Conservation (phyloP, 2,113 vertebrate species). For the Anolis sagrei region DNA sequence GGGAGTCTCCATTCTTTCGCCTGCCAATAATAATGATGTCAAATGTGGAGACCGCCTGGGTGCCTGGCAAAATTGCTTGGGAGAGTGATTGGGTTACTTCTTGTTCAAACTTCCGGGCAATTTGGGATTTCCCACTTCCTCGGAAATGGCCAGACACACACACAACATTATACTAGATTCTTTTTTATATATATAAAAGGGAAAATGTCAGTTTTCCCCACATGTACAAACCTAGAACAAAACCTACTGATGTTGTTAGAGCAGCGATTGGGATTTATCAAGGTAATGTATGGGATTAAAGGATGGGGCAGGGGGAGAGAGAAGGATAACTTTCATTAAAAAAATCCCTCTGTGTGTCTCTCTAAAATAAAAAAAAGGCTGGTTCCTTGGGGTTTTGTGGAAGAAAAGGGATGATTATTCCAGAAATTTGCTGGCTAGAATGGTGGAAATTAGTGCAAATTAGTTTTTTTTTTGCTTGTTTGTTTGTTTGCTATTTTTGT, state of each 20-base stretch:
- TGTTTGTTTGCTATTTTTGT: conserved; percentile 30
- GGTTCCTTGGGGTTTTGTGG: background rate
- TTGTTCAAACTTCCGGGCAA: background rate
- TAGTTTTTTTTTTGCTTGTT: background rate
- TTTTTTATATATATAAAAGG: too few relatives aligned
- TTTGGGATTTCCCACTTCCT: background rate
- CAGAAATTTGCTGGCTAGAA: background rate
- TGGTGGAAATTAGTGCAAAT: background rate
- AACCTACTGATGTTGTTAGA: background rate
- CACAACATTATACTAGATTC: background rate
- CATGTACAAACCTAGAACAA: background rate
- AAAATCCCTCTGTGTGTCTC: background rate
- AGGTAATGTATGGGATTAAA: background rate
- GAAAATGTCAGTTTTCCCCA: background rate
- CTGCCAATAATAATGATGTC: background rate
- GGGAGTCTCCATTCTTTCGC: background rate
- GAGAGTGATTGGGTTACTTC: background rate
- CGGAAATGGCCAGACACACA: background rate
- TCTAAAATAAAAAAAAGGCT: background rate
- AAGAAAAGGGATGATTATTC: background rate
- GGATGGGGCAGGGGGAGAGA: too few relatives aligned
- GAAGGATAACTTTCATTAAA: background rate
- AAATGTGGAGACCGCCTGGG: background rate
- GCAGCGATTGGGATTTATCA: background rate
- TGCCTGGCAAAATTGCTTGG: background rate